Conservation (phyloP, 2,888 invertebrate genomes). For the Thera obeliscata region DNA sequence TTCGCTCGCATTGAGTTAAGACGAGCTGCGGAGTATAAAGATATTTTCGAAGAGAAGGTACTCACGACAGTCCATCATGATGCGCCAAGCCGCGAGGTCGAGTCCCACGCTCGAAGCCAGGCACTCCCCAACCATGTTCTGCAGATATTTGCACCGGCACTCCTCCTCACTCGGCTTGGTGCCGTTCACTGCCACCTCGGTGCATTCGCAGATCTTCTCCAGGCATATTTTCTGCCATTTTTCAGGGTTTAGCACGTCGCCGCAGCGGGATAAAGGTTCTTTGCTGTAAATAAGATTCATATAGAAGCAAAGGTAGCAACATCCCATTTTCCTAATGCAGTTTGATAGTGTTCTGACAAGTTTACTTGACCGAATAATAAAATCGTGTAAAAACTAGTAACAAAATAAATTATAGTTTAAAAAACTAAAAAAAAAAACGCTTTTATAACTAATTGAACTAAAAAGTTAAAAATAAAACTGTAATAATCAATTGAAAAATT, state of each 20-base stretch:
- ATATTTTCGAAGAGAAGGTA: slow-evolving; percentile 35
- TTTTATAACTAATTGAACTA: no score
- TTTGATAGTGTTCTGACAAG: no score
- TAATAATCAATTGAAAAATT: no score
- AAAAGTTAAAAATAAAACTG: no score
- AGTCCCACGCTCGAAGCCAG: slow-evolving; percentile 85
- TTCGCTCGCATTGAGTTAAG: no score
- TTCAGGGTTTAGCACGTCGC: slow-evolving; percentile 86
- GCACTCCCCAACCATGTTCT: slow-evolving; percentile 90
- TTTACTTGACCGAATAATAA: no score
- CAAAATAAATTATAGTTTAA: no score
- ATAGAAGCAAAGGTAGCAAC: no score
- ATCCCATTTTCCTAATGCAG: no score
- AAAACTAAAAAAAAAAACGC: no score
- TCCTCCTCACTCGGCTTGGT: slow-evolving; percentile 59
- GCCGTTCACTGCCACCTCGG: slow-evolving; percentile 81
- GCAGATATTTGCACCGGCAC: slow-evolving; percentile 89
- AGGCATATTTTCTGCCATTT: slow-evolving; percentile 89
- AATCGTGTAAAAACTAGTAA: no score
- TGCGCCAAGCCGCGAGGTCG: slow-evolving; percentile 89
- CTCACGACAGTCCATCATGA: slow-evolving; percentile 88
- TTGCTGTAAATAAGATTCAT: slow-evolving; percentile 80
- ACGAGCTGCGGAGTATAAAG: no score
- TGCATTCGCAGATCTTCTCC: slow-evolving; percentile 90
- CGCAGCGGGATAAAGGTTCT: slow-evolving; percentile 87